Base-by-base conservation (phyloP, 23 tunicate species). In the Diplosoma virens region DNA sequence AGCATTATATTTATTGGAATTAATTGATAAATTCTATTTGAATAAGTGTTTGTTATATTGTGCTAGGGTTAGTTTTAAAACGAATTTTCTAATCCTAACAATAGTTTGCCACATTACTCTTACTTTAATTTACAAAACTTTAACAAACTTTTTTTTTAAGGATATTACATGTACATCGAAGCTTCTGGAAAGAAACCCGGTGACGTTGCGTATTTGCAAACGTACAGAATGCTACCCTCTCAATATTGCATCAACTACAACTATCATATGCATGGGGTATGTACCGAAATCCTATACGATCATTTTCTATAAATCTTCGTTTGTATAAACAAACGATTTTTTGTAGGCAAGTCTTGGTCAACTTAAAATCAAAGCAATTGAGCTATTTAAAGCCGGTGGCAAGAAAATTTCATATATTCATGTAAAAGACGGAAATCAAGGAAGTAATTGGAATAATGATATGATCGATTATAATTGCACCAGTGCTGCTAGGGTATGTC, bases 181-280 rank as follows among this genome's bases (percentile, higher is more conserved):
- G 58, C 97, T 20, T 85, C 92, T 0, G 67, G 58, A 20, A 58
- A 81, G 26, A 61, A 55, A 14, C 80, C 31, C 16, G 81, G 85
- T 66, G 91, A 92, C 74, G 36, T 48, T 0, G 97, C 97, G 0
- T 59, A 68, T 26, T 56, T 92, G 30, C 79, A 72, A 65, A 88
- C 84, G 2, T 71, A 77, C 33, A 4, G 28, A 5, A 58, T 92
- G 75, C 77, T 33, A 32, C 78, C 97, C 26, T 68, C 82, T 20
- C 35, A 58, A 3, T 92, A 84, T 34, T 92, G 97, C 74, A 67
- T 85, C 28, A 66, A 81, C 67, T 52, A 78, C 25, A 75, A 67
- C 79, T 92, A 92, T 81, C 75, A 80, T 66, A 92, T 92, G 97
- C 52, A 80, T 32, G 97, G 97, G 85, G 90, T 84, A 64, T 76